These are phyloP conservation scores for Dyspetes luteomarginatus DNA, from an alignment of 2,888 invertebrate species.

Conservation along the genomic window DNA sequence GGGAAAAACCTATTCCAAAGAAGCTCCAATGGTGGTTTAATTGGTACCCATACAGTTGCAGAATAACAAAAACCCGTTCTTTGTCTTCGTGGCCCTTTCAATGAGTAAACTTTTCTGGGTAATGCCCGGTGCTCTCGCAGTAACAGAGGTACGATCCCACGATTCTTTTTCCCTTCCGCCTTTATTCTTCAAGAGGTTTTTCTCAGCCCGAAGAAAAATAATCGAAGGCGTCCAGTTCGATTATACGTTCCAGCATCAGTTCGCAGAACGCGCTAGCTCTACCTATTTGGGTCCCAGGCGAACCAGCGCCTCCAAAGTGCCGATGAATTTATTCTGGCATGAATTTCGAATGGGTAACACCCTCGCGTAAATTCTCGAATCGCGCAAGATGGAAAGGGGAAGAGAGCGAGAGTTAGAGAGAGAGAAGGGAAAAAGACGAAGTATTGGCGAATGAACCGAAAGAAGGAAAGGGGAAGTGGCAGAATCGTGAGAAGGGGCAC, in stretches of 20 bases:
- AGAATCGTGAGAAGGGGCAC: slow-evolving; percentile 3
- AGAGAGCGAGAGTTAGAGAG: slow-evolving; percentile 66
- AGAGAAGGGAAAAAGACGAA: slow-evolving; percentile 40
- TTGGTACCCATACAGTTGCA: background rate
- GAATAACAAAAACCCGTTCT: background rate
- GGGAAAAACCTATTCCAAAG: no score
- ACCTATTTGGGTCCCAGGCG: background rate
- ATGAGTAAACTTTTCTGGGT: background rate
- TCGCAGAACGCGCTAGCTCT: background rate
- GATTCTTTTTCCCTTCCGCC: background rate
- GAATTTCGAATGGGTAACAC: slow-evolving; percentile 70
- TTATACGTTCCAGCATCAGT: slow-evolving; percentile 37
- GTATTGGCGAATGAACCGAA: slow-evolving; percentile 11
- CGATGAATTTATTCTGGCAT: slow-evolving; percentile 65
- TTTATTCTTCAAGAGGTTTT: background rate
- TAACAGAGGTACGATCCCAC: background rate
- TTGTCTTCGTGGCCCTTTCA: background rate
- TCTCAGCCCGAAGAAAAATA: background rate
- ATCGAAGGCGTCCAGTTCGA: slow-evolving; percentile 16
- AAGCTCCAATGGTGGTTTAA: background rate
- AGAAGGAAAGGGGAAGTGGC: slow-evolving; percentile 11
- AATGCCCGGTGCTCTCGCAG: background rate
- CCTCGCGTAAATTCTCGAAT: slow-evolving; percentile 71
- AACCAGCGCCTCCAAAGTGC: background rate
- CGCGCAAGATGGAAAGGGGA: slow-evolving; percentile 45